Conservation (phyloP, 2,797 vertebrate species). For the Leuciscus waleckii region DNA sequence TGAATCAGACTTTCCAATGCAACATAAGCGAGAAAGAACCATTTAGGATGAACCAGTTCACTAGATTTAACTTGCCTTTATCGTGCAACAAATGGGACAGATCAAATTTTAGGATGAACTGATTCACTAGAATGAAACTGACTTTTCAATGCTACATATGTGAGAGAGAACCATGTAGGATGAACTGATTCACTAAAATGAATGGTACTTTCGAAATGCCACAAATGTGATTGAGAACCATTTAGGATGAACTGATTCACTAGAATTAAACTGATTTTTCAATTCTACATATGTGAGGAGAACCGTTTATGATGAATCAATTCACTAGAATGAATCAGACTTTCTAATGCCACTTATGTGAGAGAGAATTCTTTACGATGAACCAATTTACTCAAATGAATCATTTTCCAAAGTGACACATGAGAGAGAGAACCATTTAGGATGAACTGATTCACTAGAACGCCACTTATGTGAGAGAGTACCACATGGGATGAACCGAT, state of each 20-base stretch:
- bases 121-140: too few species aligned
- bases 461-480: not conserved
- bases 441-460: not conserved
- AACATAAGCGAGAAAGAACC: not conserved
- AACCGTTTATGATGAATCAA: fast-evolving
- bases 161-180: too few species aligned
- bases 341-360: too few species aligned
- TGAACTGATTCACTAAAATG: too few species aligned
- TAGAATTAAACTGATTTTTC: too few species aligned
- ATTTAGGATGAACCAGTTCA: not conserved
- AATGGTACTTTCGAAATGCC: not conserved
- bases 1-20: not conserved
- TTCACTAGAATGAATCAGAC: too few species aligned
- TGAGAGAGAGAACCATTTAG: not conserved
- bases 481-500: not conserved
- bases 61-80: not conserved
- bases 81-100: too few species aligned
- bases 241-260: not conserved
- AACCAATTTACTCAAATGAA: too few species aligned
- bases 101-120: not conserved
- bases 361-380: too few species aligned
- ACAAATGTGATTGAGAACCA: not conserved
- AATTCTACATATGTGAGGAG: too few species aligned
- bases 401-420: not conserved
- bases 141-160: too few species aligned